These are phyloP conservation scores for Aphelenchoides avenae DNA, from an alignment of 1,140 invertebrate genomes.

Conservation along the genomic window DNA sequence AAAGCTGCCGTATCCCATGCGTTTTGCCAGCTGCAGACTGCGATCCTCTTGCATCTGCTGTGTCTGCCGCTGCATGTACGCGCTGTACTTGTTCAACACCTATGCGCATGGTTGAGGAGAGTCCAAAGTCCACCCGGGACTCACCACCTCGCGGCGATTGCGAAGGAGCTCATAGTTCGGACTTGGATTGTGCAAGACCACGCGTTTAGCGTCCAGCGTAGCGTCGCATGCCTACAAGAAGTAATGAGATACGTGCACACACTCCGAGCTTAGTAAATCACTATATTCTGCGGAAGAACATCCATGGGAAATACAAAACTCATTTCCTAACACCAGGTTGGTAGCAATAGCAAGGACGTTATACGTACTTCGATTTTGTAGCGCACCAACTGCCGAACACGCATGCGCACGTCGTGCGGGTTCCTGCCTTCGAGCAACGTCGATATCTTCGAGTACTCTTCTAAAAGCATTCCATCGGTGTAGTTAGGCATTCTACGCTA, in stretches of 20 bases:
- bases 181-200: no score
- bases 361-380: slow-evolving; percentile 39
- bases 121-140: no score
- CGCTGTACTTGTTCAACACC: no score
- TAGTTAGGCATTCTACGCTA: not conserved
- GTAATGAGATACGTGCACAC: not conserved
- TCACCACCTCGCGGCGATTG: no score
- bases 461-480: slow-evolving; percentile 3
- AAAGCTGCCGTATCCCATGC: slow-evolving; percentile 30
- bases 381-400: slow-evolving; percentile 26
- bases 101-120: no score
- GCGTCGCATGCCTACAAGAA: slow-evolving; percentile 2
- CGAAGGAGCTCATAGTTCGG: no score
- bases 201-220: no score
- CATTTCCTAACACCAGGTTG: not conserved
- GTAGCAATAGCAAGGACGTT: not conserved
- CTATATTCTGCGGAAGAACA: slow-evolving; percentile 15
- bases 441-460: slow-evolving; percentile 35
- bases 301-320: slow-evolving; percentile 10
- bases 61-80: no score
- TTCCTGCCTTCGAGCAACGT: slow-evolving; percentile 36
- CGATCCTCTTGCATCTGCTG: no score
- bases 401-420: slow-evolving; percentile 34
- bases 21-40: slow-evolving; percentile 1
- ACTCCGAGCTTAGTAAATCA: not conserved